Conservation (phyloP, 2,797 vertebrate genomes). For the Chromis chromis region DNA sequence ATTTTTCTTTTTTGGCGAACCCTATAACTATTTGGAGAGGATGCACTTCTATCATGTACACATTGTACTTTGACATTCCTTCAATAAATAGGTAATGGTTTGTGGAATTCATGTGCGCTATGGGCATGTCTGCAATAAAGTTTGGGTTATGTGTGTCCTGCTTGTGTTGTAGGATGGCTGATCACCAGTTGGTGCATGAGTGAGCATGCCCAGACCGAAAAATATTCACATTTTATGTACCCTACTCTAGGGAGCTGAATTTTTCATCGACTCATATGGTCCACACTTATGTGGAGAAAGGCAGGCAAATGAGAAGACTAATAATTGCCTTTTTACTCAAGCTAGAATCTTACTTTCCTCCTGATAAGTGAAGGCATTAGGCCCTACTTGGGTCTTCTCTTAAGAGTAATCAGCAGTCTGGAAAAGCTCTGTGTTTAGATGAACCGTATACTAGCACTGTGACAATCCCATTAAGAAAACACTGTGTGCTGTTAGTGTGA, state of each 20-base stretch:
- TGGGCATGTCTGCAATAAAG: slow-evolving; percentile 13
- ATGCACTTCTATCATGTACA: slow-evolving; percentile 30
- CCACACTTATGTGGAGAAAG: slow-evolving; percentile 13
- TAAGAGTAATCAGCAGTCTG: slow-evolving; percentile 74
- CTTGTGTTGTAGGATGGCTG: background rate
- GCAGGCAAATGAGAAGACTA: slow-evolving; percentile 58
- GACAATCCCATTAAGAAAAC: slow-evolving; percentile 85
- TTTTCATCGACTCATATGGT: slow-evolving; percentile 70
- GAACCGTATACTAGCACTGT: slow-evolving; percentile 68
- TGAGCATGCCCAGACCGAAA: slow-evolving; percentile 1
- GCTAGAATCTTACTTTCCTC: slow-evolving; percentile 43
- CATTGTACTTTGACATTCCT: background rate
- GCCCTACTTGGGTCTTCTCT: slow-evolving; percentile 50
- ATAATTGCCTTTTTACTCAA: slow-evolving; percentile 50
- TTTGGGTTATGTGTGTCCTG: background rate
- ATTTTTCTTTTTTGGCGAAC: slow-evolving; percentile 38
- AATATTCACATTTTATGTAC: slow-evolving; percentile 54
- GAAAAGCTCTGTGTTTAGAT: slow-evolving; percentile 72
- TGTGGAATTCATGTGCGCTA: slow-evolving; percentile 20
- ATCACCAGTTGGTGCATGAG: background rate
- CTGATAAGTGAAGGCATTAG: slow-evolving; percentile 67
- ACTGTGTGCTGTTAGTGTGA: slow-evolving; percentile 77
- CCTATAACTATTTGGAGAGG: background rate
- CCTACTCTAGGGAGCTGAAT: slow-evolving; percentile 56
- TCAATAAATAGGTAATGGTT: slow-evolving; percentile 31